Percentiles rank a stretch among this genome's conserved stretches.
These are phyloP conservation scores for Cariama cristata DNA, from an alignment of 2,113 vertebrate species.

Conservation along the genomic window DNA sequence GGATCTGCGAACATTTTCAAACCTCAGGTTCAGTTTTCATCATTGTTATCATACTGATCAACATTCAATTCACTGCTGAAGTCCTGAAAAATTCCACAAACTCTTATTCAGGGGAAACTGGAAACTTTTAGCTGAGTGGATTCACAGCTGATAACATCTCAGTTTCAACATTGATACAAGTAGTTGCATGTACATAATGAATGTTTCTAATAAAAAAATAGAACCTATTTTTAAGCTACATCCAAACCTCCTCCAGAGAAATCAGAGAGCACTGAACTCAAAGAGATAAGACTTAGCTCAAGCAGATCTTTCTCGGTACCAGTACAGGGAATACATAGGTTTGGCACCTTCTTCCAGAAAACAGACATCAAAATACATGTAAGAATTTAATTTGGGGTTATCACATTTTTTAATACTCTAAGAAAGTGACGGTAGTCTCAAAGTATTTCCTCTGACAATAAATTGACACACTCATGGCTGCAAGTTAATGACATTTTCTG, in stretches of 20 bases:
- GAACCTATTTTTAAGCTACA: background rate
- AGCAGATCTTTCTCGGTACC: background rate
- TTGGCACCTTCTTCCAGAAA: background rate
- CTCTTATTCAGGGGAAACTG: background rate
- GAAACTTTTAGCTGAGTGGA: background rate
- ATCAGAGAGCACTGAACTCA: background rate
- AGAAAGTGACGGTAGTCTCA: background rate
- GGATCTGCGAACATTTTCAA: background rate
- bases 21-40: background rate
- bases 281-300: background rate
- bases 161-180: background rate
- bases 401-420: background rate
- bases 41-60: background rate
- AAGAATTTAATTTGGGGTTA: background rate
- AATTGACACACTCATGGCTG: background rate
- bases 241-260: background rate
- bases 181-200: background rate
- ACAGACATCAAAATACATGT: background rate
- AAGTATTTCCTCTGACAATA: conserved; percentile 18
- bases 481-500: conserved; percentile 41
- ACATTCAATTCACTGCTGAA: background rate
- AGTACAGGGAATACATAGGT: background rate
- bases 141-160: background rate
- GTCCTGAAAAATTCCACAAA: background rate
- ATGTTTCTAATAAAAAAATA: background rate